Evolutionary conservation across 2,797 vertebrate genomes (phyloP), one percentile per base, ranked within the genome.

Genomic region (Acestrorhynchus altus): DNA sequence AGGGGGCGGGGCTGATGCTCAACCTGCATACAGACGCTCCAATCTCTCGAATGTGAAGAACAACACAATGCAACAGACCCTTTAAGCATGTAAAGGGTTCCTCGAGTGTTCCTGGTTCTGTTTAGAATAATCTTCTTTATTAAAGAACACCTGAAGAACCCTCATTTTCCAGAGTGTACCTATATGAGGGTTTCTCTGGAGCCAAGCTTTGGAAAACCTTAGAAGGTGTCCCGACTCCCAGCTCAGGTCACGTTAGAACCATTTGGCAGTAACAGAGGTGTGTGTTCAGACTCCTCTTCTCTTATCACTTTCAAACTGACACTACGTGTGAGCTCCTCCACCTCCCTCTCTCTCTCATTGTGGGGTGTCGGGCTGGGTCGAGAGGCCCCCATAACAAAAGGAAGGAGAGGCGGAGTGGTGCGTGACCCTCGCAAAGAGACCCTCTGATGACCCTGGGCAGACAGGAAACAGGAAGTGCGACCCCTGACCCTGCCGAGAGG

Each of bases 391-490:
- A 68, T 83, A 90, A 92, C 89, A 92, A 91, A 92, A 91, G 89
- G 81, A 84, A 86, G 78, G 83, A 85, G 72, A 85, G 90, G 90
- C 84, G 85, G 83, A 85, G 86, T 81, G 90, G 89, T 90, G 85
- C 79, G 69, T 83, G 89, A 92, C 89, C 90, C 90, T 89, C 79
- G 65, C 80, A 71, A 83, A 79, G 86, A 93, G 91, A 92, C 93
- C 92, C 87, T 89, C 82, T 91, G 85, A 87, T 91, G 92, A 93
- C 91, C 93, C 83, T 83, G 84, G 79, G 76, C 81, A 88, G 86
- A 91, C 92, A 92, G 92, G 93, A 94, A 94, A 93, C 92, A 92
- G 92, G 93, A 93, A 94, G 90, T 89, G 83, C 80, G 90, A 92
- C 89, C 92, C 76, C 67, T 92, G 91, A 90, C 91, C 92, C 31